A percentile compares a stretch with the other conserved stretches of the same genome.
Conservation (phyloP, 2,797 vertebrate genomes). For the Smutsia temminckii region DNA sequence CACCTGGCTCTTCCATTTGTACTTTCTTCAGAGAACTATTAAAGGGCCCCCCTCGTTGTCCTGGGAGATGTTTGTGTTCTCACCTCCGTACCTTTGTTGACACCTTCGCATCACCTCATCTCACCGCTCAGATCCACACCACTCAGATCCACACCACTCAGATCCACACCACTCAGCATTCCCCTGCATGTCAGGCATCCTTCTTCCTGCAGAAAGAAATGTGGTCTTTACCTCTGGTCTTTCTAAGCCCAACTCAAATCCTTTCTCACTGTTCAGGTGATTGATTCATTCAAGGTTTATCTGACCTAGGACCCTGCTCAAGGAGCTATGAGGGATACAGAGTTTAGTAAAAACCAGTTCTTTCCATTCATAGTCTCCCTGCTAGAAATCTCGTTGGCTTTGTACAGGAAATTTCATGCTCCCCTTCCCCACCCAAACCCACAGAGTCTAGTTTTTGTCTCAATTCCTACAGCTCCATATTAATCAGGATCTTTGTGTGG, state of each 20-base stretch:
- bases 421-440: neutral
- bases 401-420: neutral
- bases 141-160: neutral
- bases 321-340: neutral
- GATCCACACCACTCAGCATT: neutral
- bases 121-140: too few species aligned
- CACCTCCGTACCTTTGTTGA: neutral
- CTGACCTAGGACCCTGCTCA: neutral
- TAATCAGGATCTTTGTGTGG: neutral
- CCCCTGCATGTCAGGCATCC: neutral
- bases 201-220: neutral
- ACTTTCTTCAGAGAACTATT: fast-evolving
- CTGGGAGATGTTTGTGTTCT: neutral
- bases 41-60: fast-evolving
- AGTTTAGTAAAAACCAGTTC: neutral
- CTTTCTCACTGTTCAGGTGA: neutral
- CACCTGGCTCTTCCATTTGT: neutral
- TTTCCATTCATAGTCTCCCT: neutral
- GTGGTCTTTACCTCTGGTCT: neutral
- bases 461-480: neutral
- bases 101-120: neutral
- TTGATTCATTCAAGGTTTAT: neutral
- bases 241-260: neutral
- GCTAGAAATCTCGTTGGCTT: neutral
- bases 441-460: neutral